Conservation (phyloP, 2,888 invertebrate genomes). For the Steinernema carpocapsae region DNA sequence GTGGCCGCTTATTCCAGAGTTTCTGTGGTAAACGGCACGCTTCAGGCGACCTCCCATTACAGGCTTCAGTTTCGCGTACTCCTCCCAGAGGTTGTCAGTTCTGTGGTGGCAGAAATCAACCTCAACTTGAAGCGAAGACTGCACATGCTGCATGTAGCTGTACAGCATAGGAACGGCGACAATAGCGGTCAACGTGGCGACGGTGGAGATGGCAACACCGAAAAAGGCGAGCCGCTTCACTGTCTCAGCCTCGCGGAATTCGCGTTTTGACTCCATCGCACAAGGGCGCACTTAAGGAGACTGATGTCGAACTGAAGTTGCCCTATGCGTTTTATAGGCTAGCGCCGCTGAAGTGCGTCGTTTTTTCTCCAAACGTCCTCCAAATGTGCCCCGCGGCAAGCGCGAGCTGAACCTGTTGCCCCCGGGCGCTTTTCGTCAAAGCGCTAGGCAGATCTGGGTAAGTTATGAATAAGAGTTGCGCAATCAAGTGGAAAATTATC, state of each 20-base stretch:
- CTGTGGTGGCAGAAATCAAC: constrained; percentile 61
- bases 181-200: constrained; percentile 66
- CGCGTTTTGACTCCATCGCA: background rate
- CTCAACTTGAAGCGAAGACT: constrained; percentile 64
- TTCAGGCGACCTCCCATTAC: constrained; percentile 49
- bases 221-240: constrained; percentile 66
- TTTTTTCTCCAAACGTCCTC: constrained; percentile 9
- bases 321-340: constrained; percentile 6
- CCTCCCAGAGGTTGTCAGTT: constrained; percentile 40
- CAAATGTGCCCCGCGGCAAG: background rate
- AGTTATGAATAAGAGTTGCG: background rate
- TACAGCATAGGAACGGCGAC: constrained; percentile 67
- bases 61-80: constrained; percentile 4
- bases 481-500: background rate
- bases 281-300: background rate
- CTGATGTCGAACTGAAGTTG: background rate
- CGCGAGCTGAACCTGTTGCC: background rate
- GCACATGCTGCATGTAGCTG: constrained; percentile 68
- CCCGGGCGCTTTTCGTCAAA: background rate
- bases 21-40: constrained; percentile 42
- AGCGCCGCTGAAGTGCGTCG: background rate
- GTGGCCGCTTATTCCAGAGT: background rate
- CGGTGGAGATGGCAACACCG: constrained; percentile 62
- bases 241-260: constrained; percentile 57
- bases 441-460: no score